Conservation (phyloP, 1,140 invertebrate genomes). For the Piezodorus guildinii region DNA sequence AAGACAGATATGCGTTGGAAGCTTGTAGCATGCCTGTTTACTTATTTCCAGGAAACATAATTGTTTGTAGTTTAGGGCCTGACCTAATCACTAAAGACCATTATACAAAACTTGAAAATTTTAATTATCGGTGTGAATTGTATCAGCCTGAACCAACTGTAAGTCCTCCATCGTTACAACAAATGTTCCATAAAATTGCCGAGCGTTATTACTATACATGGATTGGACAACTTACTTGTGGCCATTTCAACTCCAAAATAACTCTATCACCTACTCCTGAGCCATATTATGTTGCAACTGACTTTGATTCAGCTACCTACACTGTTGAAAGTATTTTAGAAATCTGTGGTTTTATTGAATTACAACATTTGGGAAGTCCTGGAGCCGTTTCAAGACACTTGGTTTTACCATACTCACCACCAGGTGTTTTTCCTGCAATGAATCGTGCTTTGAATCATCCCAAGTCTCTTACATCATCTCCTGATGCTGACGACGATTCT, state of each 20-base stretch:
- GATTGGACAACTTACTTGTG: conserved; percentile 62
- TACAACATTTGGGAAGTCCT: conserved; percentile 81
- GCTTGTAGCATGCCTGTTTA: conserved; percentile 58
- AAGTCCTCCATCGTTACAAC: conserved; percentile 45
- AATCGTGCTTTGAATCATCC: background rate
- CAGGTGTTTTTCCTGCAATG: conserved; percentile 1
- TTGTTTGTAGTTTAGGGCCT: conserved; percentile 40
- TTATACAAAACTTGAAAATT: conserved; percentile 33
- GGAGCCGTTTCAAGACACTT: conserved; percentile 82
- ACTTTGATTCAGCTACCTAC: conserved; percentile 48
- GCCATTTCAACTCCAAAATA: conserved; percentile 59
- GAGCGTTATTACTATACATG: conserved; percentile 69
- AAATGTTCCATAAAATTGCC: conserved; percentile 57
- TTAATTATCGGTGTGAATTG: conserved; percentile 50
- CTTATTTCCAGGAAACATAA: conserved; percentile 67
- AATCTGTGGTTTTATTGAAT: conserved; percentile 72
- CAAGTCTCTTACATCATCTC: background rate
- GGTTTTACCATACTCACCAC: conserved; percentile 51
- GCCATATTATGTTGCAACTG: conserved; percentile 47
- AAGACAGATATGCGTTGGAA: conserved; percentile 33
- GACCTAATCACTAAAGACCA: background rate
- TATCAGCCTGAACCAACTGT: conserved; percentile 47
- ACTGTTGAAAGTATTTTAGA: conserved; percentile 55
- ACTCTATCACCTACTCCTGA: conserved; percentile 64
- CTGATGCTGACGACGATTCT: conserved; percentile 44